These are phyloP conservation scores for Alectura lathami DNA, from an alignment of 2,113 vertebrate species.

Conservation along the genomic window DNA sequence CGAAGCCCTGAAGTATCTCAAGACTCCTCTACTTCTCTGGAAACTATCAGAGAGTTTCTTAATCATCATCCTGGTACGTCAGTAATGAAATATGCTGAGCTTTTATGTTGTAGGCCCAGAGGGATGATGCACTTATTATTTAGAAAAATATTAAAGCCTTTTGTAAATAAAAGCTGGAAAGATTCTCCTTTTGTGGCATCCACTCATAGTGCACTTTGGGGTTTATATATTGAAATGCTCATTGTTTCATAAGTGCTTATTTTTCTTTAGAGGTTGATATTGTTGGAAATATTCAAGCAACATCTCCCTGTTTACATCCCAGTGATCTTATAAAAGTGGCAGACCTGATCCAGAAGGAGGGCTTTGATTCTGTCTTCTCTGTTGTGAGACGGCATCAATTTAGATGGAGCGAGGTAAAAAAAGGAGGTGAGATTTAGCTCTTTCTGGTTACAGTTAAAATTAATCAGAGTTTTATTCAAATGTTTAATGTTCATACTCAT, in stretches of 20 bases:
- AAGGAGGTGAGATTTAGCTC: conserved; percentile 77
- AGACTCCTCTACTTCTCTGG: conserved; percentile 88
- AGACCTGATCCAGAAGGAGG: conserved; percentile 81
- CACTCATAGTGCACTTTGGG: not conserved
- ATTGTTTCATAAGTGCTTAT: not conserved
- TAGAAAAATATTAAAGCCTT: not conserved
- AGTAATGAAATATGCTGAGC: not conserved
- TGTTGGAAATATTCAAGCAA: conserved; percentile 94
- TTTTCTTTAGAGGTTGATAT: conserved; percentile 84
- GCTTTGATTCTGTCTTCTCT: conserved; percentile 91
- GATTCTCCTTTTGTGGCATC: not conserved
- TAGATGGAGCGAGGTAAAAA: conserved; percentile 90
- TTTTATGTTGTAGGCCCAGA: not conserved
- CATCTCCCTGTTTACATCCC: conserved; percentile 94
- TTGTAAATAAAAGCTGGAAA: not conserved
- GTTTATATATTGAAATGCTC: not conserved
- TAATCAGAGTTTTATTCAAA: not conserved
- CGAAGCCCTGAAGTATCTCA: conserved; percentile 87
- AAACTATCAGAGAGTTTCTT: conserved; percentile 90
- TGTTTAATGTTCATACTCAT: not conserved
- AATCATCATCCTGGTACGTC: conserved; percentile 78
- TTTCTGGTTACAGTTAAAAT: not conserved
- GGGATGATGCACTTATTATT: not conserved
- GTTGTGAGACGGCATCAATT: conserved; percentile 93
- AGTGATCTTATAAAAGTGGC: conserved; percentile 84